phyloP scores from a whole-genome alignment of 2,113 vertebrate species.

The Callithrix jacchus region DNA sequence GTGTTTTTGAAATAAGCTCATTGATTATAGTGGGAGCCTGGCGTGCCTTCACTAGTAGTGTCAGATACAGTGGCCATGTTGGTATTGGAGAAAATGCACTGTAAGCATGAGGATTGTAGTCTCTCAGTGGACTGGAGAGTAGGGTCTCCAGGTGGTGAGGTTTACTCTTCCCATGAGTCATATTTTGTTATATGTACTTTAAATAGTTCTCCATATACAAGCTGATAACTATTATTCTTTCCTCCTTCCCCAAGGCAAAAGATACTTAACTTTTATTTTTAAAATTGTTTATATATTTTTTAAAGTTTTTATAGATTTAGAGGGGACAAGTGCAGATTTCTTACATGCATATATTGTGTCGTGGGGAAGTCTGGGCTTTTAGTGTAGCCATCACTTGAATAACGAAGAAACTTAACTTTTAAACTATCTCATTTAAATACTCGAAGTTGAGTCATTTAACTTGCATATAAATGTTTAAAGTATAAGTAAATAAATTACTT shows the following conservation, averaged over 20 bases:
- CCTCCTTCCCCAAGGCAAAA: not conserved
- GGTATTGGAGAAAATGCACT: not conserved
- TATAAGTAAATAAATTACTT: not conserved
- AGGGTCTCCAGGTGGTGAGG: not conserved
- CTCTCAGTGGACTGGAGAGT: not conserved
- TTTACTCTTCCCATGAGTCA: not conserved
- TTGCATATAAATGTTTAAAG: not conserved
- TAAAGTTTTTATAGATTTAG: no score
- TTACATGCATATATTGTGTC: no score
- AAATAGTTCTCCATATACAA: not conserved
- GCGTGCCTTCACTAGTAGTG: no score
- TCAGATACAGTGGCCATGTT: not conserved
- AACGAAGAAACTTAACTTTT: not conserved
- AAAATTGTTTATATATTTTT: no score
- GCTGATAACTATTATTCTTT: not conserved
- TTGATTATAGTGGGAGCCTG: no score
- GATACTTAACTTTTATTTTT: no score
- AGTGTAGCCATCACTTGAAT: no score
- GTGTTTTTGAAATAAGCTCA: not conserved
- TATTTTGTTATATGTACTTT: not conserved
- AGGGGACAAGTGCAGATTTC: no score
- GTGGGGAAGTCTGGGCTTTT: no score
- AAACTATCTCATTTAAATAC: not conserved
- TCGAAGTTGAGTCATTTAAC: not conserved
- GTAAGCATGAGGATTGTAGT: not conserved